Evolutionary conservation across 2,888 invertebrate species (phyloP).

Genomic region (Fragum whitleyi): DNA sequence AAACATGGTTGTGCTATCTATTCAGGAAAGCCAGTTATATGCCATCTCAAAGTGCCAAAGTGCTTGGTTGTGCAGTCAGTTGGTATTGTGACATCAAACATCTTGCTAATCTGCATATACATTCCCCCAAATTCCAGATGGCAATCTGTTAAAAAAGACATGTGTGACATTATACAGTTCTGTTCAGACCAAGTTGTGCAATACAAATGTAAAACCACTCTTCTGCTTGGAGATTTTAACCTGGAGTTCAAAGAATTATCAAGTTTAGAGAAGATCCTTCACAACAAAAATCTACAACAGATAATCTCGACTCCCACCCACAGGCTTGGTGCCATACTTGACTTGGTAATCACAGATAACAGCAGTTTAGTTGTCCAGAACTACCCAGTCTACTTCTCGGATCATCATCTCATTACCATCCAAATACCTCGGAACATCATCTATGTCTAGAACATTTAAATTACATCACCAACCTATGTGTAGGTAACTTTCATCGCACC

Average conservation of each 20-base stretch:
- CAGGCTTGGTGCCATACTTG: constrained; percentile 2
- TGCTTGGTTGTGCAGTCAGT: not conserved
- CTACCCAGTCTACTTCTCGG: constrained; percentile 17
- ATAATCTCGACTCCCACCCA: constrained; percentile 6
- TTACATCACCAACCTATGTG: not conserved
- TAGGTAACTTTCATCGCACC: not conserved
- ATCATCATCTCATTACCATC: constrained; percentile 11
- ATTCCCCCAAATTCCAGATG: not conserved
- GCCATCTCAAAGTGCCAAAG: not conserved
- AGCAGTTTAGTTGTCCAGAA: constrained; percentile 1
- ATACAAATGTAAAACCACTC: constrained; percentile 12
- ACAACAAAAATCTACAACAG: constrained; percentile 9
- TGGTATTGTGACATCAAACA: constrained; percentile 7
- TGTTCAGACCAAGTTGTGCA: constrained; percentile 4
- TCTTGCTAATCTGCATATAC: not conserved
- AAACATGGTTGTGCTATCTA: constrained; percentile 8
- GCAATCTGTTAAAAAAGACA: constrained; percentile 19
- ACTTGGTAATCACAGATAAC: constrained; percentile 1
- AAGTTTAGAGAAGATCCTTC: constrained; percentile 20
- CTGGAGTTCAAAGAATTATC: constrained; percentile 2
- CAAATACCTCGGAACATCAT: constrained; percentile 4
- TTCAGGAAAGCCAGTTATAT: constrained; percentile 11
- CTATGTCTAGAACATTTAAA: not conserved
- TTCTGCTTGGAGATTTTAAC: constrained; percentile 3
- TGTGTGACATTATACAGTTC: not conserved